Base-by-base conservation (phyloP, 2,888 invertebrate species). In the Lordiphosa andalusiaca region DNA sequence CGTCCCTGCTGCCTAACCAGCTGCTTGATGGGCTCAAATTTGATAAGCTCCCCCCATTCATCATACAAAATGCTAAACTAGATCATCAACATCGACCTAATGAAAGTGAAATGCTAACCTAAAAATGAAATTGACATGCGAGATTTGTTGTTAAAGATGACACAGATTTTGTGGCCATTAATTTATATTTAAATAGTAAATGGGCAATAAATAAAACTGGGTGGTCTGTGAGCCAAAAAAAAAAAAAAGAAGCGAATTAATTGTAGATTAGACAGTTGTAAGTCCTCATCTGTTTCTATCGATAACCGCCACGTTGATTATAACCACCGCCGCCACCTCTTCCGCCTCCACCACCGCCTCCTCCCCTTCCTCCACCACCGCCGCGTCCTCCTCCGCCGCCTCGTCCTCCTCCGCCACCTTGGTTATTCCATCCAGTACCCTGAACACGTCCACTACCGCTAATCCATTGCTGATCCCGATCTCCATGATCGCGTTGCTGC, bases 391-490 rank as follows among this genome's bases (percentile, higher is more conserved):
- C 65, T 30, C 75, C 63, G 9, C 90, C 88, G 57, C 90, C 42
- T 3, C 64, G 59, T 0, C 70, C 67, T 4, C 65, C 68, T 6
- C 64, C 60, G 12, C 67, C 73, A 0, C 68, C 63, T 4, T 73
- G 70, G 25, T 71, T 77, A 58, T 74, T 78, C 89, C 89, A 89
- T n/a, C 88, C 88, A 2, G 85, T 48, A 30, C 89, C 89, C 65
- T 89, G 89, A 1, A 90, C 88, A n/a, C 89, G 86, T n/a, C 88
- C 87, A 42, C 86, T 88, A n/a, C 85, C 86, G 36, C 76, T 61
- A 4, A 84, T 39, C 86, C 87, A 88, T 39, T 73, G 82, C 52
- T 85, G 84, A 21, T 85, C 71, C 9, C 64, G 39, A 16, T 71
- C 65, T 6, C 72, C 71, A 1, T 55, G 67, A 21, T 73, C 67